A percentile compares a stretch with the other conserved stretches of the same genome.
Conservation (phyloP, 2,888 invertebrate genomes). For the Sinodicranocentrus sp. region DNA sequence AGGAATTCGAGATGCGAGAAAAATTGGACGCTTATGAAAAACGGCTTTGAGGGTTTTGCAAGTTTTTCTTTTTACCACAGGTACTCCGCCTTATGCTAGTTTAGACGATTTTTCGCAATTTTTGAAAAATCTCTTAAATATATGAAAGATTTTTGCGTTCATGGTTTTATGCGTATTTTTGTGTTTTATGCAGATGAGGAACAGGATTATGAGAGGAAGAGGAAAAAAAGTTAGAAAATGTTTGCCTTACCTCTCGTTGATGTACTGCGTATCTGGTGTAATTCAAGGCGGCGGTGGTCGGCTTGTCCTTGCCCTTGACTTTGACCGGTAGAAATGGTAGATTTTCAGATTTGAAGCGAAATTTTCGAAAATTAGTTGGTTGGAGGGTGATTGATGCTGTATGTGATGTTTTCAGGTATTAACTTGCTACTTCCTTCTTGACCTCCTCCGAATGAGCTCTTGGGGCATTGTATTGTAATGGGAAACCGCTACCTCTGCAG, state of each 20-base stretch:
- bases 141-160: neutral
- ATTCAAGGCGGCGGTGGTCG: constrained; percentile 27
- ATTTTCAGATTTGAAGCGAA: neutral
- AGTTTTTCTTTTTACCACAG: neutral
- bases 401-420: constrained; percentile 31
- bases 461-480: constrained; percentile 63
- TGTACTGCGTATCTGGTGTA: constrained; percentile 8
- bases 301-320: constrained; percentile 27
- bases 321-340: neutral
- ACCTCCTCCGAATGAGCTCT: constrained; percentile 45
- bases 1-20: neutral
- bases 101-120: too few species aligned
- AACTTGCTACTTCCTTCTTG: neutral
- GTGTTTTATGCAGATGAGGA: constrained; percentile 29
- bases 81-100: neutral
- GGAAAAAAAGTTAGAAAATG: neutral
- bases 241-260: constrained; percentile 9
- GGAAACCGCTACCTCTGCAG: constrained; percentile 22
- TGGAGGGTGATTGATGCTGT: neutral
- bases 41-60: neutral
- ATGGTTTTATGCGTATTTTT: neutral
- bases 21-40: neutral
- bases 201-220: neutral
- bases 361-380: neutral
- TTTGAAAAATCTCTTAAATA: neutral